Evolutionary conservation across 2,113 vertebrate genomes (phyloP).

Genomic region (Ctenomys sociabilis): DNA sequence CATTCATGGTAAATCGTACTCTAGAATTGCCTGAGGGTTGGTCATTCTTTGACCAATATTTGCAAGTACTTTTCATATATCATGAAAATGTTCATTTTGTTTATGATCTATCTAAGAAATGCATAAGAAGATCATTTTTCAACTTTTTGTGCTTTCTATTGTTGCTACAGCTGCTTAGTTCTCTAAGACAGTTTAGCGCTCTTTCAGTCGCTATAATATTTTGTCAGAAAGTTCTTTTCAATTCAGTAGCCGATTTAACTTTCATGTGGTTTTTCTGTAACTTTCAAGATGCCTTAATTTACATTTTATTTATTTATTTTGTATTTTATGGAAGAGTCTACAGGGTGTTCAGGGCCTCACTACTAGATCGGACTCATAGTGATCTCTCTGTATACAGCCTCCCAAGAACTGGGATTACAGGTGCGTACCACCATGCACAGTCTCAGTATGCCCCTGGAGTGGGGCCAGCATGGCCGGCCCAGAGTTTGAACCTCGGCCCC

Average conservation of each 20-base stretch:
- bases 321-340: too few relatives aligned
- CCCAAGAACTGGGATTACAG: too few relatives aligned
- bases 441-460: too few relatives aligned
- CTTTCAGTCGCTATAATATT: not conserved
- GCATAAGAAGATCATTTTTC: not conserved
- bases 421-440: too few relatives aligned
- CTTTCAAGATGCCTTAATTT: not conserved
- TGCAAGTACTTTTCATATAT: not conserved
- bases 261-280: not conserved
- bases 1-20: not conserved
- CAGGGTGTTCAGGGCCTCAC: too few relatives aligned
- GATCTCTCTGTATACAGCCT: too few relatives aligned
- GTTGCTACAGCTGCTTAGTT: slow-evolving; percentile 26
- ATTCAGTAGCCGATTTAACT: slow-evolving; percentile 4
- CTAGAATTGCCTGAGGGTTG: not conserved
- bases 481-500: too few relatives aligned
- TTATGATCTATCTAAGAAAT: not conserved
- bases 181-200: not conserved
- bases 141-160: not conserved
- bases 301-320: not conserved
- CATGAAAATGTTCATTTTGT: not conserved
- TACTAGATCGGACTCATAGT: too few relatives aligned
- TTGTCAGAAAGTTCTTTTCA: not conserved
- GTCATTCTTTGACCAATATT: not conserved
- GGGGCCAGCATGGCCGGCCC: too few relatives aligned